Conservation (phyloP, 2,113 vertebrate species). For the Protobothrops flavoviridis region DNA sequence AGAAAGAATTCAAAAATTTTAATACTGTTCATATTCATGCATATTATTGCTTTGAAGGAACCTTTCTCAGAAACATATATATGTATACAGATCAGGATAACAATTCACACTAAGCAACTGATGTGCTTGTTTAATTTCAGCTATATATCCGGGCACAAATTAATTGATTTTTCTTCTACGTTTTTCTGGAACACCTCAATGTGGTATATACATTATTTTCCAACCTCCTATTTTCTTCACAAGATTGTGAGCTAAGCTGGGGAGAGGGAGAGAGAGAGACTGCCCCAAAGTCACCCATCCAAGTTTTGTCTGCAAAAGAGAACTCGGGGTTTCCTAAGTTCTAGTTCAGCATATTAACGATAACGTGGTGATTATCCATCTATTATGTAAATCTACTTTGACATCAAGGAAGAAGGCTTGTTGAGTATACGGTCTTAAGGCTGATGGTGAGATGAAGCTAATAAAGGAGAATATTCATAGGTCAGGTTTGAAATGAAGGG, state of each 20-base stretch:
- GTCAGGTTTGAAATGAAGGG: background rate
- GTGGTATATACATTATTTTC: background rate
- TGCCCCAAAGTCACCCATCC: background rate
- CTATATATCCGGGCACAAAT: background rate
- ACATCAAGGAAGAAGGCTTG: background rate
- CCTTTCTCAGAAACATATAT: too few relatives aligned
- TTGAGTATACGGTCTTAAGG: background rate
- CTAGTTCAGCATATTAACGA: background rate
- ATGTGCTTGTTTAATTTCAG: background rate
- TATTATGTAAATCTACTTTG: background rate
- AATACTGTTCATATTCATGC: background rate
- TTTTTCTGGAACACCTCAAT: background rate
- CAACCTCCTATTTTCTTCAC: background rate
- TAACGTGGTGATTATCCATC: background rate
- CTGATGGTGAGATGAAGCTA: background rate
- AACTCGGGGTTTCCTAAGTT: background rate
- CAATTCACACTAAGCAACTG: background rate
- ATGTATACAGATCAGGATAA: background rate
- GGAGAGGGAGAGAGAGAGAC: background rate
- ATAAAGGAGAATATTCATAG: background rate
- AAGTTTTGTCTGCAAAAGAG: background rate
- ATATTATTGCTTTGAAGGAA: background rate
- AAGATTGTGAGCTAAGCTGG: background rate
- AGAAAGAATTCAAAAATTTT: background rate
- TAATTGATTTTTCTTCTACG: background rate